A percentile compares a stretch with the other conserved stretches of the same genome.
Conservation (phyloP, 2,888 invertebrate genomes). For the Ormyrus rosae region DNA sequence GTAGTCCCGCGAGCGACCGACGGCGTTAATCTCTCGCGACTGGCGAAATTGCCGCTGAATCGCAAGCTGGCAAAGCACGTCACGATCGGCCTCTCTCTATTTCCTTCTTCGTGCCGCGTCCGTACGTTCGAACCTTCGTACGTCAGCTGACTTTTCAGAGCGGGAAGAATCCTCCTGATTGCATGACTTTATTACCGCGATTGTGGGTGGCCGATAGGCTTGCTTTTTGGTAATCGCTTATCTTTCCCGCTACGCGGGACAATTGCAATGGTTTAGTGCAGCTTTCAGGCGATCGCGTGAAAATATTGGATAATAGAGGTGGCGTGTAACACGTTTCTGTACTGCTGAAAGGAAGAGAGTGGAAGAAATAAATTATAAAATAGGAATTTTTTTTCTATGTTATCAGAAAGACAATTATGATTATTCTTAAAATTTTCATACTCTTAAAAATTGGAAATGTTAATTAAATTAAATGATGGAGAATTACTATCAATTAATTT, state of each 20-base stretch:
- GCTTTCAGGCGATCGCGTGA: too few species aligned
- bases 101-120: constrained; percentile 1
- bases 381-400: too few species aligned
- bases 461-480: too few species aligned
- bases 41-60: constrained; percentile 25
- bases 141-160: not conserved
- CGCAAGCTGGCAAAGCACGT: not conserved
- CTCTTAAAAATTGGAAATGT: too few species aligned
- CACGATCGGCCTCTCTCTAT: constrained; percentile 2
- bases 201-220: not conserved
- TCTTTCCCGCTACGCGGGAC: not conserved
- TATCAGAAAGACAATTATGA: too few species aligned
- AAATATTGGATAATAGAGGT: too few species aligned
- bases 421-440: too few species aligned
- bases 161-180: not conserved
- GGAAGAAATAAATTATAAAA: too few species aligned
- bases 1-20: constrained; percentile 24
- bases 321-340: too few species aligned
- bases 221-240: not conserved
- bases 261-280: too few species aligned
- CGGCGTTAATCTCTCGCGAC: constrained; percentile 36
- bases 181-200: constrained; percentile 35
- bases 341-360: too few species aligned
- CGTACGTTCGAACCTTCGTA: not conserved
- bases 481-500: too few species aligned